Percentiles rank a stretch among this genome's conserved stretches.
phyloP scores from a whole-genome alignment of 2,113 vertebrate genomes.

The Tetraodon nigroviridis region DNA sequence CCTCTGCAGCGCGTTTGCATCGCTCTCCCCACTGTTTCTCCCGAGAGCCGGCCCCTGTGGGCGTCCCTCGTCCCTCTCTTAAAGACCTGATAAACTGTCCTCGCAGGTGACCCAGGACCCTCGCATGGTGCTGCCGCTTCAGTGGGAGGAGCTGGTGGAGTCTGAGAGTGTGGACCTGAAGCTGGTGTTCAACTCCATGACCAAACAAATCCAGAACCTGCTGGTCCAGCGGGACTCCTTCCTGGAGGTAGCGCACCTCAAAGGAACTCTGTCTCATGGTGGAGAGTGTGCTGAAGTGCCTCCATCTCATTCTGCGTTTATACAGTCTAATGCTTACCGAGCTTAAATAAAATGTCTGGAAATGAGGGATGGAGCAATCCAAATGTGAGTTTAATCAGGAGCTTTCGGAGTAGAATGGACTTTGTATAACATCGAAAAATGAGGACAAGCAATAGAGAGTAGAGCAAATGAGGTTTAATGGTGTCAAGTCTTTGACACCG shows the following conservation, averaged over 20 bases:
- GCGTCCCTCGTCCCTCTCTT: not conserved
- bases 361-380: too few species aligned
- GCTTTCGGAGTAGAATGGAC: too few species aligned
- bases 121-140: conserved; percentile 73
- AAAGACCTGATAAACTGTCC: conserved; percentile 32
- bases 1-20: conserved; percentile 32
- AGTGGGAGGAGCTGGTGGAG: conserved; percentile 75
- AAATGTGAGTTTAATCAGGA: too few species aligned
- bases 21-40: conserved; percentile 19
- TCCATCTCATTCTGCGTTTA: too few species aligned
- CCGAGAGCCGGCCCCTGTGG: not conserved
- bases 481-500: too few species aligned
- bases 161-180: conserved; percentile 67
- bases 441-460: too few species aligned
- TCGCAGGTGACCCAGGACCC: conserved; percentile 83
- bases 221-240: conserved; percentile 77
- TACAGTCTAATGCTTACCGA: too few species aligned
- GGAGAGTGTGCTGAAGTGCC: not conserved
- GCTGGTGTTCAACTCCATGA: conserved; percentile 70
- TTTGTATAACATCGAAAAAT: too few species aligned
- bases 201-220: conserved; percentile 72
- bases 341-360: too few species aligned
- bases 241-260: conserved; percentile 72
- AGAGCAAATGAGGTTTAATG: too few species aligned
- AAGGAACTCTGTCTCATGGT: not conserved